A percentile compares a stretch with the other conserved stretches of the same genome.
Evolutionary conservation across 1,140 invertebrate genomes (phyloP).

Genomic region (Musca vetustissima): DNA sequence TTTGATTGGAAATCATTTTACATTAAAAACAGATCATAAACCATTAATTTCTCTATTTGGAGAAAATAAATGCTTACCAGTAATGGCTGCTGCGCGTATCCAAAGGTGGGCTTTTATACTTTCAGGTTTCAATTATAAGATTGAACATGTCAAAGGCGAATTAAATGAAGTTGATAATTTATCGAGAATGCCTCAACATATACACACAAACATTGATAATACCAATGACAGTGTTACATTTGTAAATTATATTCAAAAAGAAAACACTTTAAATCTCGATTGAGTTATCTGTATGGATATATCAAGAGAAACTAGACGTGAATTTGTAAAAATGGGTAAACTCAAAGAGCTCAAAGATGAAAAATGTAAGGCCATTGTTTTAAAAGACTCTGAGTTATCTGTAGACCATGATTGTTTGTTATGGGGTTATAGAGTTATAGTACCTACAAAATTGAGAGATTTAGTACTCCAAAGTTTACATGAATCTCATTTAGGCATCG

Average conservation of each 20-base stretch:
- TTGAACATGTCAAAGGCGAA: slow-evolving; percentile 38
- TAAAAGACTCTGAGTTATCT: slow-evolving; percentile 33
- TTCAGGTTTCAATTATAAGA: slow-evolving; percentile 46
- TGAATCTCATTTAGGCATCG: slow-evolving; percentile 21
- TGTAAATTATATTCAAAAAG: slow-evolving; percentile 18
- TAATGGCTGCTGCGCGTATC: slow-evolving; percentile 45
- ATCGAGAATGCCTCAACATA: slow-evolving; percentile 24
- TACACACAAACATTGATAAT: not conserved
- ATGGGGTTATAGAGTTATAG: slow-evolving; percentile 26
- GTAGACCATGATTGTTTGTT: slow-evolving; percentile 33
- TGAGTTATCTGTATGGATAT: slow-evolving; percentile 26
- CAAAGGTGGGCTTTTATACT: slow-evolving; percentile 50
- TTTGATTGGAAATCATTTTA: slow-evolving; percentile 58
- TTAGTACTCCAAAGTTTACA: slow-evolving; percentile 1
- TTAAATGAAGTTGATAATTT: slow-evolving; percentile 27
- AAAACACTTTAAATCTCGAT: slow-evolving; percentile 16
- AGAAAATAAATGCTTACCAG: slow-evolving; percentile 41
- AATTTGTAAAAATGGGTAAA: slow-evolving; percentile 22
- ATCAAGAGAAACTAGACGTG: slow-evolving; percentile 25
- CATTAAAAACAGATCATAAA: slow-evolving; percentile 58
- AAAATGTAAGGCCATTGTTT: slow-evolving; percentile 29
- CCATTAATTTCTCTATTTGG: slow-evolving; percentile 57
- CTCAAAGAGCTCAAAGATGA: slow-evolving; percentile 9
- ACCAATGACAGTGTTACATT: slow-evolving; percentile 1
- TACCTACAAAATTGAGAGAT: slow-evolving; percentile 26